Conservation (phyloP, 2,113 vertebrate species). For the Potamarius usumacintae region DNA sequence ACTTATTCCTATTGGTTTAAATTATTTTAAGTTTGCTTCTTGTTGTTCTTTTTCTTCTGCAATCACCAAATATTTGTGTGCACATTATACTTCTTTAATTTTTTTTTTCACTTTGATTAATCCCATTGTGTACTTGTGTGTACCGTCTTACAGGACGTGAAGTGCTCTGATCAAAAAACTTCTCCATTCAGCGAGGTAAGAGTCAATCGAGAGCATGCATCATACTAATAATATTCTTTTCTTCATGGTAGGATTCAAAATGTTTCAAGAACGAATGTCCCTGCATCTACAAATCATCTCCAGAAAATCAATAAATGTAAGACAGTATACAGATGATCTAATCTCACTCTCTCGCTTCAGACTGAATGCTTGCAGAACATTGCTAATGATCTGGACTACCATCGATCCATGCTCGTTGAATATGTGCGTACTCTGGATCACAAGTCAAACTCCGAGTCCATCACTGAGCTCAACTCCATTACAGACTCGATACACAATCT, state of each 20-base stretch:
- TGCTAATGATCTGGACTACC: slow-evolving; percentile 65
- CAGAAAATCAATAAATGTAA: background rate
- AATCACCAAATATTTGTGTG: background rate
- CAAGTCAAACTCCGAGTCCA: background rate
- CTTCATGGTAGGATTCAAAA: background rate
- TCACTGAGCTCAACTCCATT: background rate
- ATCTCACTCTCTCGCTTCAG: slow-evolving; percentile 49
- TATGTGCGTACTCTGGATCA: slow-evolving; percentile 47
- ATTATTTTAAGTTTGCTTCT: background rate
- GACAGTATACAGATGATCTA: background rate
- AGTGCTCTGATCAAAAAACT: slow-evolving; percentile 64
- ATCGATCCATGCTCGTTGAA: slow-evolving; percentile 51
- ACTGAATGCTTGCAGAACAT: slow-evolving; percentile 68
- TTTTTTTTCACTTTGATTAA: slow-evolving; percentile 3
- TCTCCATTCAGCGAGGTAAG: slow-evolving; percentile 72
- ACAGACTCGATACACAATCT: slow-evolving; percentile 17
- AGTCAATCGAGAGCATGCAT: background rate
- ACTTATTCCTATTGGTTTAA: background rate
- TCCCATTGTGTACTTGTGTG: background rate
- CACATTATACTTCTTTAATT: background rate
- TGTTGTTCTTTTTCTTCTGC: background rate
- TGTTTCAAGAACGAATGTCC: background rate
- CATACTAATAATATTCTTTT: background rate
- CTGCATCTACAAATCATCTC: background rate
- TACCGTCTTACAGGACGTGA: slow-evolving; percentile 64